phyloP scores from a whole-genome alignment of 2,113 vertebrate genomes.

The Oryzias woworae region DNA sequence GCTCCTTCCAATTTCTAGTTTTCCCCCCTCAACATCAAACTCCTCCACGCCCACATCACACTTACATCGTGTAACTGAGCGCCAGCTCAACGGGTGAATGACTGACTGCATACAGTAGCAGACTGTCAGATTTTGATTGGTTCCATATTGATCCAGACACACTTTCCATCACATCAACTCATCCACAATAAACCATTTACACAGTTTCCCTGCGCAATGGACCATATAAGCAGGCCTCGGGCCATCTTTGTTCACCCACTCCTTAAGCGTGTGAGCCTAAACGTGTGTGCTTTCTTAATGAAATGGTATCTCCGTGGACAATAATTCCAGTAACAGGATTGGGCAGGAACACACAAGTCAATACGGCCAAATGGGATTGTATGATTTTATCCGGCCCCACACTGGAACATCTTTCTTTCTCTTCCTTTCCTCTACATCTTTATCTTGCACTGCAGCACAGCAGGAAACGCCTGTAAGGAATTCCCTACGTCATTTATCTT shows the following conservation, averaged over 20 bases:
- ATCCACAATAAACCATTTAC: constrained; percentile 88
- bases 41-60: constrained; percentile 57
- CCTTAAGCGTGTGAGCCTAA: constrained; percentile 58
- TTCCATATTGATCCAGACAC: constrained; percentile 81
- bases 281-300: constrained; percentile 79
- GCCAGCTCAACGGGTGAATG: constrained; percentile 54
- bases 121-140: constrained; percentile 79
- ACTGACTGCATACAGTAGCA: constrained; percentile 73
- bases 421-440: not conserved
- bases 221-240: constrained; percentile 77
- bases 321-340: constrained; percentile 83
- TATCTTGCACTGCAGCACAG: constrained; percentile 53
- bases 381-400: constrained; percentile 80
- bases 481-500: constrained; percentile 20
- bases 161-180: constrained; percentile 84
- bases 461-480: constrained; percentile 31
- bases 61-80: constrained; percentile 51
- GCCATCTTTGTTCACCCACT: constrained; percentile 64
- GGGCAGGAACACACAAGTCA: constrained; percentile 80
- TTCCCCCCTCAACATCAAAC: constrained; percentile 21
- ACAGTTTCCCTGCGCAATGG: constrained; percentile 78
- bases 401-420: constrained; percentile 65
- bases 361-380: constrained; percentile 81
- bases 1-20: constrained; percentile 4
- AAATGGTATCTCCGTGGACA: constrained; percentile 82